phyloP scores from a whole-genome alignment of 1,140 invertebrate species.

The Orius insidiosus region DNA sequence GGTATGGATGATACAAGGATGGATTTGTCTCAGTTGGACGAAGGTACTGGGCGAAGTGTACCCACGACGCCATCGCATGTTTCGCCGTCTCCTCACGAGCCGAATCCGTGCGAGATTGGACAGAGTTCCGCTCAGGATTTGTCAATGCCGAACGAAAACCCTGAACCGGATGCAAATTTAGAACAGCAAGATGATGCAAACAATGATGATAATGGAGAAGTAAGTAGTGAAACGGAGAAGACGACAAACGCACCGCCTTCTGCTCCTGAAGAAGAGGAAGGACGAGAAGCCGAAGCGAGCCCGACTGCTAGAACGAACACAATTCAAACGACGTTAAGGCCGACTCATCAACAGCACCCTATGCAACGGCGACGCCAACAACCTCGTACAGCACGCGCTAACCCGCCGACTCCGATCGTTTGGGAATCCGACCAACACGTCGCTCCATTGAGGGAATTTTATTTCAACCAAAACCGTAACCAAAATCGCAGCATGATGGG shows the following conservation, averaged over 20 bases:
- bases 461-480: no score
- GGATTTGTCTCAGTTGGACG: constrained; percentile 48
- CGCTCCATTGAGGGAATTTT: no score
- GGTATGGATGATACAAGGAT: constrained; percentile 61
- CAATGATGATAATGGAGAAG: constrained; percentile 20
- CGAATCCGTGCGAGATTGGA: neutral
- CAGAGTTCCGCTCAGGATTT: neutral
- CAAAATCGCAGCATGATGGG: no score
- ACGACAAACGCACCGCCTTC: constrained; percentile 26
- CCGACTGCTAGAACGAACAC: constrained; percentile 1
- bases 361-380: neutral
- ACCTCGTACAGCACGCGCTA: constrained; percentile 1
- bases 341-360: neutral
- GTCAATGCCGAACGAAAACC: neutral
- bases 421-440: neutral
- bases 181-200: constrained; percentile 14
- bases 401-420: constrained; percentile 3
- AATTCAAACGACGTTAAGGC: no score
- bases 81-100: constrained; percentile 28
- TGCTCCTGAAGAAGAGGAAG: constrained; percentile 35
- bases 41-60: constrained; percentile 45
- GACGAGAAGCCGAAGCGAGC: constrained; percentile 41
- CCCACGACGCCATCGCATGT: constrained; percentile 55
- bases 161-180: constrained; percentile 1
- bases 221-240: constrained; percentile 42